Percentiles rank a stretch among this genome's conserved stretches.
Conservation (phyloP, 2,797 vertebrate species). For the Sandelia bainsii region DNA sequence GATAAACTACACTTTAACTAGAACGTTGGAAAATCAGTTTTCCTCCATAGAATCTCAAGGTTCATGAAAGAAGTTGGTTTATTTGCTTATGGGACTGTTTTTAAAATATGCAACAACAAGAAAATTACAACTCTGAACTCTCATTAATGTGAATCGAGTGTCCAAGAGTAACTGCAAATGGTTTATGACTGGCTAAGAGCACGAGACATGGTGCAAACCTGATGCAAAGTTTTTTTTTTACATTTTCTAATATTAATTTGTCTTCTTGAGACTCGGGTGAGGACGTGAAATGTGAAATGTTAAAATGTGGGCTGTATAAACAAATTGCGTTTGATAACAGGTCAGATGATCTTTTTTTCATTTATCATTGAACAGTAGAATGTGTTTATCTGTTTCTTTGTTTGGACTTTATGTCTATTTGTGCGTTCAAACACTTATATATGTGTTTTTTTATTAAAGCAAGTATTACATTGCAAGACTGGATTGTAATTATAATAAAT, state of each 20-base stretch:
- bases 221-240: neutral
- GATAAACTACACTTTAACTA: constrained; percentile 83
- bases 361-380: no score
- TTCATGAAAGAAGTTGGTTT: neutral
- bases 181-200: neutral
- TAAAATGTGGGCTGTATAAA: constrained; percentile 26
- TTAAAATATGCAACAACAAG: neutral
- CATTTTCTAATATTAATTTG: no score
- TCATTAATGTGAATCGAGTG: neutral
- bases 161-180: neutral
- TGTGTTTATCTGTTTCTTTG: no score
- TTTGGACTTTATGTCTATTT: no score
- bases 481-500: no score
- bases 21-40: constrained; percentile 77
- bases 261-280: neutral
- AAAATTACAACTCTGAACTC: constrained; percentile 9
- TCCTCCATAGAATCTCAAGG: constrained; percentile 63
- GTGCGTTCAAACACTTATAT: no score
- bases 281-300: no score
- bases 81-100: neutral
- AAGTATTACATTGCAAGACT: no score
- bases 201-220: neutral
- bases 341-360: no score
- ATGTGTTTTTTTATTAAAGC: neutral
- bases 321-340: constrained; percentile 34